Evolutionary conservation across 2,888 invertebrate species (phyloP).

Genomic region (Liopterus haemorrhoidalis): DNA sequence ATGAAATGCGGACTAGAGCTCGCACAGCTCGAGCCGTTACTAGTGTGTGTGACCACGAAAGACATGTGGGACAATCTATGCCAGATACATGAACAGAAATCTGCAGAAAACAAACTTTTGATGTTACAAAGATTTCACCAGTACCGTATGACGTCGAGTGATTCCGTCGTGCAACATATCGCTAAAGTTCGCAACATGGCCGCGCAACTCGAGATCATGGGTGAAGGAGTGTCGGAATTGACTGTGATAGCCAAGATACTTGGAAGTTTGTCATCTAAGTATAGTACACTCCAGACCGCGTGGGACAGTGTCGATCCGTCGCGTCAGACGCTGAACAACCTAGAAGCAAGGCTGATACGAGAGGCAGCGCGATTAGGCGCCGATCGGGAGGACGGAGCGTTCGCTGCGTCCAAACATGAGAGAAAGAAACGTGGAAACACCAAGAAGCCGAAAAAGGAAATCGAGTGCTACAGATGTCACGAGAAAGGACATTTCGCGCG

Average conservation of each 20-base stretch:
- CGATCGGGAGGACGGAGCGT: no score
- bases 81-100: constrained; percentile 32
- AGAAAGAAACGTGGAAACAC: no score
- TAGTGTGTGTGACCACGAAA: constrained; percentile 27
- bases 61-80: constrained; percentile 31
- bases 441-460: no score
- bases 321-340: constrained; percentile 26
- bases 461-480: constrained; percentile 28
- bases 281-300: constrained; percentile 28
- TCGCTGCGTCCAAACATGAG: not conserved
- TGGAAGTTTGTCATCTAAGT: constrained; percentile 30
- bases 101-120: constrained; percentile 29
- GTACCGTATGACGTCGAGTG: constrained; percentile 23
- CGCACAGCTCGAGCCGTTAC: constrained; percentile 25
- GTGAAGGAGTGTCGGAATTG: constrained; percentile 25
- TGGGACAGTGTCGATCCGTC: constrained; percentile 12
- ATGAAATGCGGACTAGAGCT: no score
- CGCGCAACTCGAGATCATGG: constrained; percentile 27
- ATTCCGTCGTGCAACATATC: constrained; percentile 30
- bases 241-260: constrained; percentile 32
- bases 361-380: constrained; percentile 26
- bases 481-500: constrained; percentile 1
- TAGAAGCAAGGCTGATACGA: constrained; percentile 27
- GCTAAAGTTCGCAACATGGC: constrained; percentile 30
- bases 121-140: constrained; percentile 28